Percentiles rank a stretch among this genome's conserved stretches.
These are phyloP conservation scores for Platycheirus albimanus DNA, from an alignment of 2,888 invertebrate genomes.

Conservation along the genomic window DNA sequence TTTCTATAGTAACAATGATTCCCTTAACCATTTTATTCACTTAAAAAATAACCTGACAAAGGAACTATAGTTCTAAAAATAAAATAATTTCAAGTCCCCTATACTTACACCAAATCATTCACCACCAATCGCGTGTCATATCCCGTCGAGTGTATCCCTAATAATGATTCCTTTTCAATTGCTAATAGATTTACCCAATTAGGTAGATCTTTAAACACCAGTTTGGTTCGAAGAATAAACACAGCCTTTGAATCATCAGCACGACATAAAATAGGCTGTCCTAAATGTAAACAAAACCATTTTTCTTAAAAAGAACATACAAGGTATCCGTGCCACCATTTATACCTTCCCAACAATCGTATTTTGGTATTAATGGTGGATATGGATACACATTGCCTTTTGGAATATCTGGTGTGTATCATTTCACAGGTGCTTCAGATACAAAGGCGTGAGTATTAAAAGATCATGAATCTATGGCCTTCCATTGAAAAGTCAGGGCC, in stretches of 20 bases:
- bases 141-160: constrained; percentile 56
- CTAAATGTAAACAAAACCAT: constrained; percentile 59
- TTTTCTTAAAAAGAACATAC: not conserved
- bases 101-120: constrained; percentile 55
- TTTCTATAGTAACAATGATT: no score
- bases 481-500: constrained; percentile 24
- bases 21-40: no score
- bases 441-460: constrained; percentile 43
- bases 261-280: constrained; percentile 64
- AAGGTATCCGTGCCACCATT: constrained; percentile 28
- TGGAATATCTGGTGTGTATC: constrained; percentile 68
- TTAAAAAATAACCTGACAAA: no score
- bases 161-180: constrained; percentile 55
- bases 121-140: constrained; percentile 69
- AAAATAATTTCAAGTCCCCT: no score
- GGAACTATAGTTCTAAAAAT: no score
- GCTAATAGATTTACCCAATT: constrained; percentile 67
- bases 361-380: constrained; percentile 3
- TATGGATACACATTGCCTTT: not conserved
- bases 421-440: constrained; percentile 74
- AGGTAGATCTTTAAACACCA: constrained; percentile 55
- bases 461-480: constrained; percentile 44
- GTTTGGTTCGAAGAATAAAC: constrained; percentile 43
- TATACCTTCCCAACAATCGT: constrained; percentile 20
- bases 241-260: constrained; percentile 41